Evolutionary conservation across 2,113 vertebrate genomes (phyloP).

Genomic region (Hemicordylus capensis): DNA sequence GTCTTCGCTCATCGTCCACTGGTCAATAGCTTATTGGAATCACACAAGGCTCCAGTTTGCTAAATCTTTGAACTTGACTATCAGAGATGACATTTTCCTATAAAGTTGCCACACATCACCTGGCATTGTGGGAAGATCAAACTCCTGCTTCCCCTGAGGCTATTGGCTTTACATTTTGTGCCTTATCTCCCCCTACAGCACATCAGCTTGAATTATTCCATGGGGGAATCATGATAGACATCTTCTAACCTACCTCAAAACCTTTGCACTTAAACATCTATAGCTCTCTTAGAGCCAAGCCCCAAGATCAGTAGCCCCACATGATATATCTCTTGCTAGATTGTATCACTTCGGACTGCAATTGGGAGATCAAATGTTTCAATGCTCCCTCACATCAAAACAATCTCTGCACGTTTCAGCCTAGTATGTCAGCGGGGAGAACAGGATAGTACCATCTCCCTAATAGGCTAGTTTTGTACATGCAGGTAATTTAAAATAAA

Average conservation of each 20-base stretch:
- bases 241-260: constrained; percentile 58
- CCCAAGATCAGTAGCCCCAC: background rate
- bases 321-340: background rate
- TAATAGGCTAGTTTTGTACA: background rate
- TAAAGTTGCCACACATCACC: background rate
- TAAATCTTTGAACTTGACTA: background rate
- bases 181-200: constrained; percentile 22
- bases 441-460: too few relatives aligned
- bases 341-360: background rate
- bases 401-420: background rate
- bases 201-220: background rate
- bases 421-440: background rate
- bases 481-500: too few relatives aligned
- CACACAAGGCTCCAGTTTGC: background rate
- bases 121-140: background rate
- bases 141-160: background rate
- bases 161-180: constrained; percentile 18
- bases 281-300: background rate
- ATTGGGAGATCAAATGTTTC: too few relatives aligned
- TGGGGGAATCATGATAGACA: background rate
- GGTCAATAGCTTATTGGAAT: background rate
- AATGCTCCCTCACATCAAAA: background rate
- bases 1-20: constrained; percentile 3
- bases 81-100: background rate
- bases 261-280: background rate